A percentile compares a stretch with the other conserved stretches of the same genome.
Evolutionary conservation across 2,888 invertebrate genomes (phyloP).

Genomic region (Emmelina monodactyla): DNA sequence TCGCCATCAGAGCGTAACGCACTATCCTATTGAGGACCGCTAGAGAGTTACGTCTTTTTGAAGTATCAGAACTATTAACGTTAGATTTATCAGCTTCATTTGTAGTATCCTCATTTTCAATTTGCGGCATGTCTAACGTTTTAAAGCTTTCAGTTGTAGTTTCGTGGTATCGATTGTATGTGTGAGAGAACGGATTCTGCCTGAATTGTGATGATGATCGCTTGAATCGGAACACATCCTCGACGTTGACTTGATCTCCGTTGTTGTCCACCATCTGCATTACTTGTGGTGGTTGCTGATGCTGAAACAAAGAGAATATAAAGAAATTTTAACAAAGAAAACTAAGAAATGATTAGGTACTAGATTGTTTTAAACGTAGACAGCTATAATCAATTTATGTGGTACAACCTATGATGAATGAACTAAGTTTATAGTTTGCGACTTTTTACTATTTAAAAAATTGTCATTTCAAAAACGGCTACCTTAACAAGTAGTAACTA

Average conservation of each 20-base stretch:
- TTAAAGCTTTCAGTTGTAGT: neutral
- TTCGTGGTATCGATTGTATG: neutral
- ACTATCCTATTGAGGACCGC: constrained; percentile 59
- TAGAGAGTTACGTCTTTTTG: constrained; percentile 23
- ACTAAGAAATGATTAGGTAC: neutral
- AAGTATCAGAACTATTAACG: neutral
- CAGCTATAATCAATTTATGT: too few species aligned
- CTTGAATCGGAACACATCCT: constrained; percentile 49
- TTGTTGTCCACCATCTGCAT: constrained; percentile 53
- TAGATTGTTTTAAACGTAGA: too few species aligned
- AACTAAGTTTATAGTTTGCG: too few species aligned
- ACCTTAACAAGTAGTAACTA: too few species aligned
- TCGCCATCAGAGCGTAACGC: constrained; percentile 61
- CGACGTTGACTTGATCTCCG: constrained; percentile 41
- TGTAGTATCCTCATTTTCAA: neutral
- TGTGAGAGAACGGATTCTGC: neutral
- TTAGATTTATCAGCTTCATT: neutral
- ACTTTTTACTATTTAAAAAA: too few species aligned
- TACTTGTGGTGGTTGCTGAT: constrained; percentile 41
- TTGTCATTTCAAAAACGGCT: too few species aligned
- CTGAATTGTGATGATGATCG: constrained; percentile 24
- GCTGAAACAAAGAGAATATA: too few species aligned
- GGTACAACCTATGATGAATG: too few species aligned
- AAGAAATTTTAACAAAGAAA: constrained; percentile 1
- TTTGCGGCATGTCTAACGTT: neutral